Evolutionary conservation across 2,797 vertebrate species (phyloP).

Genomic region (Gymnocypris eckloni): DNA sequence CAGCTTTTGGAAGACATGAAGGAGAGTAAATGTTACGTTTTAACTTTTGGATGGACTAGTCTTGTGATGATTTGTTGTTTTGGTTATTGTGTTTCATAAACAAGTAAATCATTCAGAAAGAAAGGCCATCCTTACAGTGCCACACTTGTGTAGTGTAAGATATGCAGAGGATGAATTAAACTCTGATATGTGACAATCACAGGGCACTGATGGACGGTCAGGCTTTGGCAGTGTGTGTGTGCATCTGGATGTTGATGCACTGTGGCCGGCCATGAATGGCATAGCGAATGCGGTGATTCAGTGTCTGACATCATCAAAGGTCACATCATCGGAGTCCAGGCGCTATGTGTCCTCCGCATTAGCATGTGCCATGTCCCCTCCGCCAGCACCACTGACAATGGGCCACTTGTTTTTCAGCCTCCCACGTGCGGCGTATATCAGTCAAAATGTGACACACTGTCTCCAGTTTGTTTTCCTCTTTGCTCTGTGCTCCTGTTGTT

Average conservation of each 20-base stretch:
- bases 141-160: background rate
- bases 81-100: conserved; percentile 12
- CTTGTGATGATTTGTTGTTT: conserved; percentile 12
- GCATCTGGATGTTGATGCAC: conserved; percentile 35
- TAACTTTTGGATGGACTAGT: background rate
- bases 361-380: conserved; percentile 33
- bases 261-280: conserved; percentile 24
- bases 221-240: background rate
- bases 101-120: no score
- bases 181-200: background rate
- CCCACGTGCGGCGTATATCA: conserved; percentile 37
- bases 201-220: background rate
- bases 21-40: background rate
- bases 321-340: conserved; percentile 12
- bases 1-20: no score
- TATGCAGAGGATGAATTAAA: background rate
- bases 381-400: conserved; percentile 2
- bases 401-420: conserved; percentile 39
- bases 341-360: conserved; percentile 8
- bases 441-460: conserved; percentile 39
- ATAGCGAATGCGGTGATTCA: conserved; percentile 25
- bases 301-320: conserved; percentile 41
- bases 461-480: conserved; percentile 46
- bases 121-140: background rate
- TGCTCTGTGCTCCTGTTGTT: conserved; percentile 34